These are phyloP conservation scores for Drosophila ohnishii DNA, from an alignment of 1,140 invertebrate genomes.

Conservation along the genomic window DNA sequence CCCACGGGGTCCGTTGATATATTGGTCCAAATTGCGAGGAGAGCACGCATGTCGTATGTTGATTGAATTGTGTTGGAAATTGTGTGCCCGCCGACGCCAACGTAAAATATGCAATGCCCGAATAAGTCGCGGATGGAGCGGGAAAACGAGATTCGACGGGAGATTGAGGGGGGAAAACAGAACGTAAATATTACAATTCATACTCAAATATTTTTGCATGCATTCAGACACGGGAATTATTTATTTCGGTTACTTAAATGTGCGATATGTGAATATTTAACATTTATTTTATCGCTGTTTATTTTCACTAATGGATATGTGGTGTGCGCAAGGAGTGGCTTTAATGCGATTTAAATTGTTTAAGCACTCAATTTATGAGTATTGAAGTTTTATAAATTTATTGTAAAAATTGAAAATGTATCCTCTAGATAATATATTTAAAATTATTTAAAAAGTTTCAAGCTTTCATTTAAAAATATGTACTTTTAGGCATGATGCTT, in stretches of 20 bases:
- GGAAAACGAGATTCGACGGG: slow-evolving; percentile 6
- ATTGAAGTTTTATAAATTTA: neutral
- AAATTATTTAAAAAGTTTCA: neutral
- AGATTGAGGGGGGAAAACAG: slow-evolving; percentile 2
- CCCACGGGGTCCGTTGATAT: neutral
- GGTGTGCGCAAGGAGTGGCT: neutral
- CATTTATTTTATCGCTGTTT: slow-evolving; percentile 31
- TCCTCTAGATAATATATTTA: no score
- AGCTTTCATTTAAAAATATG: neutral
- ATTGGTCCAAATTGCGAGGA: slow-evolving; percentile 12
- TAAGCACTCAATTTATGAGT: neutral
- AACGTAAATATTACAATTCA: slow-evolving; percentile 73
- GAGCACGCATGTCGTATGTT: slow-evolving; percentile 68
- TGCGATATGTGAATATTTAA: slow-evolving; percentile 66
- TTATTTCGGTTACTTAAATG: slow-evolving; percentile 72
- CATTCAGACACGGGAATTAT: slow-evolving; percentile 64
- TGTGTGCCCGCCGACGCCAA: slow-evolving; percentile 61
- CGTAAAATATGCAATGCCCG: slow-evolving; percentile 66
- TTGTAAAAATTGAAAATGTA: neutral
- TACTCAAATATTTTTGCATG: slow-evolving; percentile 64
- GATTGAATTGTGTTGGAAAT: slow-evolving; percentile 80
- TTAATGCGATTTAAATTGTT: slow-evolving; percentile 4
- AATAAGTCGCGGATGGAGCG: slow-evolving; percentile 16
- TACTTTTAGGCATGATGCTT: neutral
- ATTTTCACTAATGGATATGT: slow-evolving; percentile 27